These are phyloP conservation scores for Antheraea mylitta DNA, from an alignment of 1,140 invertebrate genomes.

Conservation along the genomic window DNA sequence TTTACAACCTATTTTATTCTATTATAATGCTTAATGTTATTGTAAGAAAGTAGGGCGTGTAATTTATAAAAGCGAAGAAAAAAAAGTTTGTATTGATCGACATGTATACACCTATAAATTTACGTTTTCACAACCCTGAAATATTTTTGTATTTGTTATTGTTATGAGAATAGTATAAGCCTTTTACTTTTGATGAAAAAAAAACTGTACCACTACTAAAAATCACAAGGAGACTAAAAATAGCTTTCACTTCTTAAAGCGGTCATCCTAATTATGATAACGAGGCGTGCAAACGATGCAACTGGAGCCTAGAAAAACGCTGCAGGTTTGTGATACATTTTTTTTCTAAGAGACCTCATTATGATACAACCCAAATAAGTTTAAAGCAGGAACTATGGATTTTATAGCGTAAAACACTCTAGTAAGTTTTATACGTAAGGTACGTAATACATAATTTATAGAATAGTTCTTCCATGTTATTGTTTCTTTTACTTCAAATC, in stretches of 20 bases:
- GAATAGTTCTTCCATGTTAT: too few relatives aligned
- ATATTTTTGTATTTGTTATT: neutral
- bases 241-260: neutral
- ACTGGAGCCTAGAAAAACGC: neutral
- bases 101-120: neutral
- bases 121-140: constrained; percentile 12
- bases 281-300: neutral
- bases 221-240: neutral
- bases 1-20: constrained; percentile 60
- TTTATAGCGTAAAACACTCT: neutral
- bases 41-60: constrained; percentile 33
- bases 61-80: constrained; percentile 11
- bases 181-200: neutral
- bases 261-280: neutral
- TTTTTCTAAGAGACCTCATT: neutral
- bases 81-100: constrained; percentile 1
- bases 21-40: constrained; percentile 38
- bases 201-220: neutral
- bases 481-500: too few relatives aligned
- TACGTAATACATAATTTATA: too few relatives aligned
- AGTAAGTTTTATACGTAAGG: too few relatives aligned
- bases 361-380: neutral
- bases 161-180: neutral
- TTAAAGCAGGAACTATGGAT: neutral
- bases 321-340: neutral